Base-by-base conservation (phyloP, 2,888 invertebrate genomes). In the Uropetala carovei region DNA sequence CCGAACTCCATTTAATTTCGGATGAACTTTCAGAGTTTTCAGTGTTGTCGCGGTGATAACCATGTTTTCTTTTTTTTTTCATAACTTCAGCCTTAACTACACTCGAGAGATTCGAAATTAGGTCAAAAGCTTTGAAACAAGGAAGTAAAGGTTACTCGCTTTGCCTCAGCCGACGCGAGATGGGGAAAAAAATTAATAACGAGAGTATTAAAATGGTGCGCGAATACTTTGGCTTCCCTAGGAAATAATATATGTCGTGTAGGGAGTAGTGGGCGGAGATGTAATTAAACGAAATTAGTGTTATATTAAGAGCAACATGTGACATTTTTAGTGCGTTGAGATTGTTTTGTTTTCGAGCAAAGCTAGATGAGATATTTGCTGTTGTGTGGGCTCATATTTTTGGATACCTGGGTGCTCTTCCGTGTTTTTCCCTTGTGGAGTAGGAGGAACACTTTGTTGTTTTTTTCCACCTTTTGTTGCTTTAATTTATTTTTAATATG, bases 1-100 rank as follows among this genome's bases (percentile, higher is more conserved):
- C 43, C 56, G 30, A 68, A 89, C 89, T 89, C 64, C 43, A 68
- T 89, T 89, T 89, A 68, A 89, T 68, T 68, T 64, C 11, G 43
- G 64, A 68, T 89, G 89, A 89, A 89, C 89, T 89, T 89, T 64
- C 89, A 8, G 89, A 89, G 89, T 89, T 89, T 89, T 89, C 68
- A 89, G 68, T 43, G 56, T 64, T 68, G 64, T 68, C 60, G 43
- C 64, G 89, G 43, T 89, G 64, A 64, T 86, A 57, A 27, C 27
- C 13, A 16, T 60, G 16, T 86, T 30, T 27, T 27, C 27, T 11
- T n/a, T 27, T 22, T 89, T 89, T 89, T 89, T 64, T 64, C 68
- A 89, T 43, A 64, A 64, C 64, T 89, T 30, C 27, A 30, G 9
- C 89, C 64, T 43, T 64, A 64, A n/a, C 64, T 64, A 68, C 89